Conservation (phyloP, 2,797 vertebrate genomes). For the Clamator glandarius region DNA sequence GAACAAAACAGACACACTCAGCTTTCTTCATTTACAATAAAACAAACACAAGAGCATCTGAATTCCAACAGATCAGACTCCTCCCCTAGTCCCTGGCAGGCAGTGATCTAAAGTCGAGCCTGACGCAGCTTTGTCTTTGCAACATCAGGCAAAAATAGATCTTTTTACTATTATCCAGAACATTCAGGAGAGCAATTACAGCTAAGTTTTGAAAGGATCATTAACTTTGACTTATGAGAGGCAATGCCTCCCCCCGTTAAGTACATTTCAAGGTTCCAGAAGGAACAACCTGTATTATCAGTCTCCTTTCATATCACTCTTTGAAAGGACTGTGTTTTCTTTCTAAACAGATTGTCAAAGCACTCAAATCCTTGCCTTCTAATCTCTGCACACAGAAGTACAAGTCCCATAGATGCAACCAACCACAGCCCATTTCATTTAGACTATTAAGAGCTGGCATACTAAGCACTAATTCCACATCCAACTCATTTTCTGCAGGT, state of each 20-base stretch:
- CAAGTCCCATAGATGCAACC: not conserved
- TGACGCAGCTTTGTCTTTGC: slow-evolving; percentile 25
- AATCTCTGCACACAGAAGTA: not conserved
- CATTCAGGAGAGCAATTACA: slow-evolving; percentile 51
- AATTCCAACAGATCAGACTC: not conserved
- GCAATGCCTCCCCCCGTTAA: slow-evolving; percentile 47
- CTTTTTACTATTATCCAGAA: slow-evolving; percentile 56
- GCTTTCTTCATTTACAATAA: slow-evolving; percentile 25
- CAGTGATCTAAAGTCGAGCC: not conserved
- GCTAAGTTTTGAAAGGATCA: slow-evolving; percentile 59
- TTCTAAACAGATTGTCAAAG: slow-evolving; percentile 66
- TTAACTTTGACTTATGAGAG: slow-evolving; percentile 63
- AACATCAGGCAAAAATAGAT: slow-evolving; percentile 50
- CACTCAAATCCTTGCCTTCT: slow-evolving; percentile 46
- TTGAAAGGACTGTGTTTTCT: slow-evolving; percentile 17
- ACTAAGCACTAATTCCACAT: not conserved
- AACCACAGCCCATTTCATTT: not conserved
- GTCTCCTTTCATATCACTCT: not conserved
- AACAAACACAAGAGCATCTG: slow-evolving; percentile 25
- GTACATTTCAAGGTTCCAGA: slow-evolving; percentile 53
- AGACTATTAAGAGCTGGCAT: not conserved
- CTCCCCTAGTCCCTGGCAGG: slow-evolving; percentile 20
- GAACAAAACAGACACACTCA: slow-evolving; percentile 31
- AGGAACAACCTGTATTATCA: slow-evolving; percentile 50
- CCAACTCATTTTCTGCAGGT: not conserved